Percentiles rank a stretch among this genome's conserved stretches.
phyloP scores from a whole-genome alignment of 2,797 vertebrate genomes.

The Anableps anableps region DNA sequence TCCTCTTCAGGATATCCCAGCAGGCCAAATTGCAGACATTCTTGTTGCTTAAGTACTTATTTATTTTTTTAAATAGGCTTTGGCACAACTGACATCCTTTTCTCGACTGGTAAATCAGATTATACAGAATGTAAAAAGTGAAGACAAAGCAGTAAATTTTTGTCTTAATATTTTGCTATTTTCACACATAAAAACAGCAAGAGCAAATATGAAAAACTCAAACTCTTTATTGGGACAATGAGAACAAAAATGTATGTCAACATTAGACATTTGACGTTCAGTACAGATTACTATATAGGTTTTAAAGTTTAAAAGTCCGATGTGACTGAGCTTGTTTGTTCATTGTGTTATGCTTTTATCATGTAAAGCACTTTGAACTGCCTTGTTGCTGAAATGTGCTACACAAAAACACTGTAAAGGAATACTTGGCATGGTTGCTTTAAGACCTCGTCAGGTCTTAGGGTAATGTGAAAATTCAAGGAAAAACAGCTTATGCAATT shows the following conservation, averaged over 20 bases:
- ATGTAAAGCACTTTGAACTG: no score
- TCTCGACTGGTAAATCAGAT: neutral
- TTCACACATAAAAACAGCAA: neutral
- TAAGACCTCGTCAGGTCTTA: no score
- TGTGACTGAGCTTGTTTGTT: neutral
- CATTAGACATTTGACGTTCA: neutral
- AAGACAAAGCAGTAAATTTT: neutral
- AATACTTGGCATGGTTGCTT: no score
- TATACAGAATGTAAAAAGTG: neutral
- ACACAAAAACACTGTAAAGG: no score
- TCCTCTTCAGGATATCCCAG: neutral
- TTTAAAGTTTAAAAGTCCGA: neutral
- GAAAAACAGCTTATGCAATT: no score
- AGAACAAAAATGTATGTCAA: neutral
- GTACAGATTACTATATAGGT: neutral
- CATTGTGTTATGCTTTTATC: no score
- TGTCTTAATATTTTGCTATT: neutral
- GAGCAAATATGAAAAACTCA: neutral
- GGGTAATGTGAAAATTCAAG: no score
- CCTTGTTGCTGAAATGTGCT: no score
- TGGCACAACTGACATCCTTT: neutral
- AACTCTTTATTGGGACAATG: neutral
- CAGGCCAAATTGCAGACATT: neutral
- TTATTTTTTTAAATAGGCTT: neutral
- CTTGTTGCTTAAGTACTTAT: neutral